These are phyloP conservation scores for Vanessa atalanta DNA, from an alignment of 1,140 invertebrate genomes.

Conservation along the genomic window DNA sequence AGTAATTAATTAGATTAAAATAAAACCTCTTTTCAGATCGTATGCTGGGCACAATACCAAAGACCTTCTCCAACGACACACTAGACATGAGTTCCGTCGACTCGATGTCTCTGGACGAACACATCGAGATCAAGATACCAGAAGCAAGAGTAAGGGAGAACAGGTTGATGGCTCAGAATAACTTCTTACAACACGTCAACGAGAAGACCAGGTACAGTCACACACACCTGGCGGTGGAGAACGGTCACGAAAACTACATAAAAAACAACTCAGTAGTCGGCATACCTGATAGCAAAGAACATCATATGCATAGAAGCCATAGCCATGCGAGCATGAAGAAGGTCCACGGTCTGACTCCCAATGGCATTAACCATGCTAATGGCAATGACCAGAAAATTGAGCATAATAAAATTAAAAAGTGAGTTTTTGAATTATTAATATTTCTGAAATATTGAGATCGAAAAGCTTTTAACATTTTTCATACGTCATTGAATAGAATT, in stretches of 20 bases:
- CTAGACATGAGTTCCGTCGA: constrained; percentile 79
- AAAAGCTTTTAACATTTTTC: no score
- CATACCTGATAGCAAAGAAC: constrained; percentile 42
- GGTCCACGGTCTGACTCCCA: constrained; percentile 61
- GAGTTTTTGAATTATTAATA: constrained; percentile 35
- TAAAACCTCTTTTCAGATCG: constrained; percentile 63
- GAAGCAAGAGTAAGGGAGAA: constrained; percentile 76
- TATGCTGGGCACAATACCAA: constrained; percentile 74
- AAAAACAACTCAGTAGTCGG: constrained; percentile 50
- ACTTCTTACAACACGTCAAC: constrained; percentile 72
- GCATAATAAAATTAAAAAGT: constrained; percentile 66
- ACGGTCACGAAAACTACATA: constrained; percentile 49
- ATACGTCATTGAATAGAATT: no score
- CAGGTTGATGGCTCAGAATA: constrained; percentile 74
- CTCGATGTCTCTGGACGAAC: constrained; percentile 78
- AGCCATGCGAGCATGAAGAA: constrained; percentile 74
- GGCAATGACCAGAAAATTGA: constrained; percentile 61
- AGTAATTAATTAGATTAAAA: background rate
- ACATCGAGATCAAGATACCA: constrained; percentile 79
- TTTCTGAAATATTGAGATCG: no score
- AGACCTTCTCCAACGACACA: constrained; percentile 78
- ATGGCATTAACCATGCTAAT: constrained; percentile 61
- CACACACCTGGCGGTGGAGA: constrained; percentile 65
- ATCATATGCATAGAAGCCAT: constrained; percentile 69
- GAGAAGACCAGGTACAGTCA: constrained; percentile 67